A percentile compares a stretch with the other conserved stretches of the same genome.
Evolutionary conservation across 2,888 invertebrate species (phyloP).

Genomic region (Hypsopygia costalis): DNA sequence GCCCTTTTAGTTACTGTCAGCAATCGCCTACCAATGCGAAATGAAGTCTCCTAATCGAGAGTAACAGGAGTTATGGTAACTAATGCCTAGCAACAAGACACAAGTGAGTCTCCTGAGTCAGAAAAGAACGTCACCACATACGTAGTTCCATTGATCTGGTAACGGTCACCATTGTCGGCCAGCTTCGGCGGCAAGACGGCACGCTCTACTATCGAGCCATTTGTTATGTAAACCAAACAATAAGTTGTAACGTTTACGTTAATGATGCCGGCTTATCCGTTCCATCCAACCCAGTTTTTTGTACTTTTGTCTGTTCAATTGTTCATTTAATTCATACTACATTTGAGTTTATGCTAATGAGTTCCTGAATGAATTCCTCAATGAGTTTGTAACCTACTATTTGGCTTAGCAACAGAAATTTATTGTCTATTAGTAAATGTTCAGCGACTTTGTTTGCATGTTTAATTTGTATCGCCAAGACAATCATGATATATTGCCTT

Average conservation of each 20-base stretch:
- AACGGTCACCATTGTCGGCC: slow-evolving; percentile 44
- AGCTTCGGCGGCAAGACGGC: slow-evolving; percentile 23
- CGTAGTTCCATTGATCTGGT: slow-evolving; percentile 36
- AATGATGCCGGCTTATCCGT: slow-evolving; percentile 28
- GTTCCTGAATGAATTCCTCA: slow-evolving; percentile 5
- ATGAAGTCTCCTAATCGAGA: not conserved
- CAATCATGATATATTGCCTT: too few species aligned
- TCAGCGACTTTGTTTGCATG: too few species aligned
- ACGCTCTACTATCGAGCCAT: slow-evolving; percentile 47
- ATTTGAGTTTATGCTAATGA: slow-evolving; percentile 4
- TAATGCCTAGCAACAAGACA: slow-evolving; percentile 27
- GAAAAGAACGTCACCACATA: slow-evolving; percentile 23
- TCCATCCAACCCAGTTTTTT: slow-evolving; percentile 33
- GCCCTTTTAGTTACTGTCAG: too few species aligned
- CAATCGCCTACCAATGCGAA: too few species aligned
- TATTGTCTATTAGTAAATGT: too few species aligned
- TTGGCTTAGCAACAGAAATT: not conserved
- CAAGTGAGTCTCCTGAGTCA: slow-evolving; percentile 20
- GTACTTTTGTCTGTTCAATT: slow-evolving; percentile 11
- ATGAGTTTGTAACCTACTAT: slow-evolving; percentile 4
- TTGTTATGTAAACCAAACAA: slow-evolving; percentile 65
- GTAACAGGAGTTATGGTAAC: slow-evolving; percentile 11
- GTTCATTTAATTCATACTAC: not conserved
- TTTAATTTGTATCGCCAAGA: too few species aligned
- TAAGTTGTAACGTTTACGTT: slow-evolving; percentile 42